phyloP scores from a whole-genome alignment of 2,113 vertebrate genomes.

The Sprattus sprattus region DNA sequence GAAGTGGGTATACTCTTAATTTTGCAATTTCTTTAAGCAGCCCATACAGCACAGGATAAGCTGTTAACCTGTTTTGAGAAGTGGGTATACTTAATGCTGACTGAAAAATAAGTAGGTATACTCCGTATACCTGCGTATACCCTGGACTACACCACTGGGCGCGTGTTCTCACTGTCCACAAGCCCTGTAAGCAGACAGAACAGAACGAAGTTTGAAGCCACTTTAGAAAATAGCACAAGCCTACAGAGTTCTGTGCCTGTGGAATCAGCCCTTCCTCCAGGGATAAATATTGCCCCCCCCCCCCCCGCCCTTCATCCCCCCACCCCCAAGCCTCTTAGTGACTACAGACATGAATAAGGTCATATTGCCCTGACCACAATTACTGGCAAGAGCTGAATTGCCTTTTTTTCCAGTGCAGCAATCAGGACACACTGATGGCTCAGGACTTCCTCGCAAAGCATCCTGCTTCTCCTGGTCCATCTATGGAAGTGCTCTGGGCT shows the following conservation, averaged over 20 bases:
- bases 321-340: background rate
- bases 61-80: too few relatives aligned
- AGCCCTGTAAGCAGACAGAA: too few relatives aligned
- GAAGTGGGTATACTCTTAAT: too few relatives aligned
- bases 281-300: constrained; percentile 52
- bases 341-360: constrained; percentile 58
- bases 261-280: constrained; percentile 42
- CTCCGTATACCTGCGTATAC: too few relatives aligned
- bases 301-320: constrained; percentile 29
- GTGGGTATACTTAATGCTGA: too few relatives aligned
- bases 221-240: background rate
- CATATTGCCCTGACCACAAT: constrained; percentile 67
- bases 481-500: constrained; percentile 23
- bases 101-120: too few relatives aligned
- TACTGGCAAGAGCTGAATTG: constrained; percentile 59
- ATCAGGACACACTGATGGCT: constrained; percentile 61
- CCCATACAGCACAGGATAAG: too few relatives aligned
- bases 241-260: constrained; percentile 33
- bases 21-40: too few relatives aligned
- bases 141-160: too few relatives aligned
- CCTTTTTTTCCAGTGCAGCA: constrained; percentile 61
- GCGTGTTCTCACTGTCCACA: too few relatives aligned
- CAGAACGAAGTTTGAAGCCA: background rate
- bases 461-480: constrained; percentile 39
- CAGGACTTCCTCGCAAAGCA: constrained; percentile 57